Conservation (phyloP, 92 coral and sea anemone genomes). For the Paragorgia papillata region DNA sequence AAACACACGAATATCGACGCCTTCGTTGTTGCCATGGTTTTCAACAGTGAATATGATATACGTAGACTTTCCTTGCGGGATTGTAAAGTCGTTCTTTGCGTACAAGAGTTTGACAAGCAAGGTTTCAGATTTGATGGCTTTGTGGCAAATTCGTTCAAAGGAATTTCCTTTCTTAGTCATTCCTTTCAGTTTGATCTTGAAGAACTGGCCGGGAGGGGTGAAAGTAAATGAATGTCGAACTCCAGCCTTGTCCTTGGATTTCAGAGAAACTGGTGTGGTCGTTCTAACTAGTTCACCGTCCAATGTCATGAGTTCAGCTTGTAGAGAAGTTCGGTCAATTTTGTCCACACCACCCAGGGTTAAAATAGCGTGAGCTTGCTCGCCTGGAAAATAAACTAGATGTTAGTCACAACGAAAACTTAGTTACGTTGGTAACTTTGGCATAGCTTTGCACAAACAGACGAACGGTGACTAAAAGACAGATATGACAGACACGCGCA, state of each 20-base stretch:
- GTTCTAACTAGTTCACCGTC: conserved; percentile 3
- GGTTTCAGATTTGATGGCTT: conserved; percentile 56
- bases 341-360: conserved; percentile 71
- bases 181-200: conserved; percentile 69
- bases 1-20: conserved; percentile 64
- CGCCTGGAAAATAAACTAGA: conserved; percentile 32
- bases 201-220: conserved; percentile 66
- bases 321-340: conserved; percentile 51
- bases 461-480: no score
- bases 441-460: no score
- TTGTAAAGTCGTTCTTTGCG: conserved; percentile 72
- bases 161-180: conserved; percentile 63
- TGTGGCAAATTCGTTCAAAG: conserved; percentile 66
- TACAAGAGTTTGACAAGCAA: conserved; percentile 63
- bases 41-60: conserved; percentile 64
- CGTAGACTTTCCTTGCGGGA: conserved; percentile 60
- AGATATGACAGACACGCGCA: no score
- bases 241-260: conserved; percentile 59
- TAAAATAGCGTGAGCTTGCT: conserved; percentile 58
- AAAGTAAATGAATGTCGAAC: conserved; percentile 71
- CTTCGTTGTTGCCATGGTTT: conserved; percentile 73
- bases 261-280: conserved; percentile 41
- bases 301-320: conserved; percentile 57
- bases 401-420: no score
- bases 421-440: no score